phyloP scores from a whole-genome alignment of 2,888 invertebrate species.

The Chesias legatella region DNA sequence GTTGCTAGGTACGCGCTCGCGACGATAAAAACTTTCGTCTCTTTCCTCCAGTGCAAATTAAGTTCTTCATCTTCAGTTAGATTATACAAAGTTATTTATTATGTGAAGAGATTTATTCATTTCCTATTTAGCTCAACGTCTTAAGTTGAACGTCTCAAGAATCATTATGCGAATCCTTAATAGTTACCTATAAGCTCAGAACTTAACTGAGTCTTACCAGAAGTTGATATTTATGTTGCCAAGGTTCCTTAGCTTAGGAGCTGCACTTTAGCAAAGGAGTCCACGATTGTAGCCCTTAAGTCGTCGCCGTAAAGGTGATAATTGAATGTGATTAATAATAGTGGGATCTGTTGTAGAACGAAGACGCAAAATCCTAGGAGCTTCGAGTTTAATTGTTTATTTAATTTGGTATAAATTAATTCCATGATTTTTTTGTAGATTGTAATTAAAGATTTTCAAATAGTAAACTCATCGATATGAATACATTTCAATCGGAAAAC shows the following conservation, averaged over 20 bases:
- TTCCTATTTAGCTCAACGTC: conserved; percentile 18
- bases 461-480: too few species aligned
- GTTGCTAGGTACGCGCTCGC: too few species aligned
- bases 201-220: conserved; percentile 24
- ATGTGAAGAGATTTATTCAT: conserved; percentile 11
- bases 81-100: conserved; percentile 1
- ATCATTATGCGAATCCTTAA: conserved; percentile 28
- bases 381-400: conserved; percentile 11
- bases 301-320: conserved; percentile 9
- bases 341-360: conserved; percentile 9
- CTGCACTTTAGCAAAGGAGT: conserved; percentile 21
- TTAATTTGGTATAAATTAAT: conserved; percentile 14
- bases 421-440: too few species aligned
- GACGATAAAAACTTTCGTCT: too few species aligned
- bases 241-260: conserved; percentile 26
- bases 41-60: too few species aligned
- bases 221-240: conserved; percentile 32
- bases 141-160: conserved; percentile 23
- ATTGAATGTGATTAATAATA: conserved; percentile 12
- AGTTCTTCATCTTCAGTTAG: background rate
- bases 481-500: too few species aligned
- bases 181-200: conserved; percentile 30
- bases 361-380: conserved; percentile 12
- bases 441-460: too few species aligned
- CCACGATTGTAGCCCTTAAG: conserved; percentile 14